Conservation (phyloP, 2,888 invertebrate species). For the Plagodis pulveraria region DNA sequence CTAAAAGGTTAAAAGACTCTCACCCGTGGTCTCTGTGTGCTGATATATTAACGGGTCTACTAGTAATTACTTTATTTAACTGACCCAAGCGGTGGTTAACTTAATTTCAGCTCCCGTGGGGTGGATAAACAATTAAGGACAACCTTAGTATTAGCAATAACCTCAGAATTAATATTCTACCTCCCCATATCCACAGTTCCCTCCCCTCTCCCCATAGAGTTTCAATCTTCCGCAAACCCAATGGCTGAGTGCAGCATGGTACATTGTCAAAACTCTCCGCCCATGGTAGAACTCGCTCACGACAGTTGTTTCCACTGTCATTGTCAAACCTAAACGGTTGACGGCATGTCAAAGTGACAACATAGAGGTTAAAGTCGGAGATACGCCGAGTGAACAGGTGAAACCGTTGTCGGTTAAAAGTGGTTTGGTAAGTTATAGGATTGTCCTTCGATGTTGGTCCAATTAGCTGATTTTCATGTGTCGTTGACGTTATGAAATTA, state of each 20-base stretch:
- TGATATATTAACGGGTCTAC: too few relatives aligned
- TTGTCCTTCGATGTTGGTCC: not conserved
- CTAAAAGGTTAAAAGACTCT: too few relatives aligned
- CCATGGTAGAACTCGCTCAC: slow-evolving; percentile 55
- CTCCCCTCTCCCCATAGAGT: slow-evolving; percentile 51
- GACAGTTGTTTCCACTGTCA: slow-evolving; percentile 46
- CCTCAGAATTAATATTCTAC: not conserved
- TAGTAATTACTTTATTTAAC: too few relatives aligned
- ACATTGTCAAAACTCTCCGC: slow-evolving; percentile 49
- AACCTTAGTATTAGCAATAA: too few relatives aligned
- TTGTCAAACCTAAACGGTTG: slow-evolving; percentile 46
- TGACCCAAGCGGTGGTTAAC: too few relatives aligned
- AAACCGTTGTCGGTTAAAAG: slow-evolving; percentile 12
- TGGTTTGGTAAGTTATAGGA: slow-evolving; percentile 16
- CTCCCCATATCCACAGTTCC: slow-evolving; percentile 26
- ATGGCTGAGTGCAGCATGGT: slow-evolving; percentile 55
- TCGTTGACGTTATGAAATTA: too few relatives aligned
- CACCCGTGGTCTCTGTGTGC: too few relatives aligned
- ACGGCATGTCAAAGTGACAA: slow-evolving; percentile 11
- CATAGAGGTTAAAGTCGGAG: slow-evolving; percentile 2
- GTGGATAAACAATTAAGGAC: too few relatives aligned
- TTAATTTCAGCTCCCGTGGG: too few relatives aligned
- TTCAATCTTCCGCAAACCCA: slow-evolving; percentile 44
- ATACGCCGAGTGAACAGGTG: too few relatives aligned
- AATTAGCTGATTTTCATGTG: not conserved